A percentile compares a stretch with the other conserved stretches of the same genome.
Conservation (phyloP, 2,888 invertebrate genomes). For the Cantharis flavilabris region DNA sequence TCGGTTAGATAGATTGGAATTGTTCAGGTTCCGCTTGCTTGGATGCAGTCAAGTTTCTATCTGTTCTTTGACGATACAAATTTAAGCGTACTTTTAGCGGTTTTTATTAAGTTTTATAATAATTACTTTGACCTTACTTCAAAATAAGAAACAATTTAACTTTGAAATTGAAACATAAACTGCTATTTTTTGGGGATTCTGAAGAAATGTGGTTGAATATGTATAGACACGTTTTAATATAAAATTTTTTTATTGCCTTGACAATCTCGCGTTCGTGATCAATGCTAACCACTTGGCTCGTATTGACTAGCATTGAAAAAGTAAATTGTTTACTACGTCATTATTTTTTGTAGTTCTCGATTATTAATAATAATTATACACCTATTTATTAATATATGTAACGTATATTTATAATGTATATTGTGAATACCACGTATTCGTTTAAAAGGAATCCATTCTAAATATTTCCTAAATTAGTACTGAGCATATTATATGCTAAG, state of each 20-base stretch:
- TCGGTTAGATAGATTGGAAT: background rate
- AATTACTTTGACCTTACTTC: background rate
- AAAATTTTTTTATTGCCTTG: conserved; percentile 5
- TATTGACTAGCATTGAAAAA: background rate
- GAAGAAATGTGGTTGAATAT: background rate
- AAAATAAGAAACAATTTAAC: background rate
- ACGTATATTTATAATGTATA: background rate
- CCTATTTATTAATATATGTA: background rate
- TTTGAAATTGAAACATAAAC: background rate
- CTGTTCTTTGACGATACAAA: background rate
- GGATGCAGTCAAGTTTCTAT: background rate
- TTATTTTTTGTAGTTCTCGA: background rate
- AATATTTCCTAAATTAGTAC: background rate
- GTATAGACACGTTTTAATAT: background rate
- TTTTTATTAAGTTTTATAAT: background rate
- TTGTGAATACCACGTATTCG: background rate
- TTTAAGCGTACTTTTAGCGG: background rate
- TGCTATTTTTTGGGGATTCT: background rate
- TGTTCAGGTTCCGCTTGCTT: background rate
- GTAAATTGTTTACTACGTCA: background rate
- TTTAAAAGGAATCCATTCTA: background rate
- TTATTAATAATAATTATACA: background rate
- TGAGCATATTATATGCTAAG: no score
- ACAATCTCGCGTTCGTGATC: conserved; percentile 13
- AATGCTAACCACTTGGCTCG: conserved; percentile 17